Percentiles rank a stretch among this genome's conserved stretches.
phyloP scores from a whole-genome alignment of 1,140 invertebrate species.

The Melipona quadrifasciata region DNA sequence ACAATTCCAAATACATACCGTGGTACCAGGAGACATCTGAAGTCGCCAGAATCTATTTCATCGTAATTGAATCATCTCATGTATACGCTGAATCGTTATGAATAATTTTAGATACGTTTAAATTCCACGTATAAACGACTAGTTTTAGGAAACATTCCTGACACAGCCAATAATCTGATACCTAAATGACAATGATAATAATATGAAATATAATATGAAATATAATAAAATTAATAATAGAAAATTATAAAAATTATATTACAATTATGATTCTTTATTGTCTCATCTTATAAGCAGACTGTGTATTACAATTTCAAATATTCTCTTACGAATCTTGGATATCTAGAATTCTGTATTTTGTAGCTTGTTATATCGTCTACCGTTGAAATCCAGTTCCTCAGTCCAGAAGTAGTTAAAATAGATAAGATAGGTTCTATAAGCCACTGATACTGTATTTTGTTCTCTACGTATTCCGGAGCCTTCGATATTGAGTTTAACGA shows the following conservation, averaged over 20 bases:
- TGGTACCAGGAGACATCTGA: slow-evolving; percentile 18
- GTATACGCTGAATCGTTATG: neutral
- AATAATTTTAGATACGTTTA: neutral
- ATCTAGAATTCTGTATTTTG: neutral
- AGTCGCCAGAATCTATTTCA: slow-evolving; percentile 20
- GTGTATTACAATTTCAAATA: neutral
- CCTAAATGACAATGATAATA: neutral
- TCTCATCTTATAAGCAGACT: neutral
- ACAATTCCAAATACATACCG: slow-evolving; percentile 25
- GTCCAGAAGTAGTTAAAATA: neutral
- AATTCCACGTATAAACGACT: neutral
- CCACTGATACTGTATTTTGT: neutral
- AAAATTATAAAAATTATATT: neutral
- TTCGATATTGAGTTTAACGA: slow-evolving; percentile 21
- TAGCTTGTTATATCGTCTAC: neutral
- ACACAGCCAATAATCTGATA: neutral
- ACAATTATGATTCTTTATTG: neutral
- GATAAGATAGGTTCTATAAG: neutral
- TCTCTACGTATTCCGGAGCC: neutral
- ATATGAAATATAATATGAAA: neutral
- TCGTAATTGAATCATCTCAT: neutral
- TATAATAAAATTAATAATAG: too few relatives aligned
- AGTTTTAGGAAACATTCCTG: neutral
- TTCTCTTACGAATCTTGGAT: too few relatives aligned
- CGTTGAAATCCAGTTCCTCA: neutral